A percentile compares a stretch with the other conserved stretches of the same genome.
Conservation (phyloP, 2,113 vertebrate genomes). For the Zapus hudsonius region DNA sequence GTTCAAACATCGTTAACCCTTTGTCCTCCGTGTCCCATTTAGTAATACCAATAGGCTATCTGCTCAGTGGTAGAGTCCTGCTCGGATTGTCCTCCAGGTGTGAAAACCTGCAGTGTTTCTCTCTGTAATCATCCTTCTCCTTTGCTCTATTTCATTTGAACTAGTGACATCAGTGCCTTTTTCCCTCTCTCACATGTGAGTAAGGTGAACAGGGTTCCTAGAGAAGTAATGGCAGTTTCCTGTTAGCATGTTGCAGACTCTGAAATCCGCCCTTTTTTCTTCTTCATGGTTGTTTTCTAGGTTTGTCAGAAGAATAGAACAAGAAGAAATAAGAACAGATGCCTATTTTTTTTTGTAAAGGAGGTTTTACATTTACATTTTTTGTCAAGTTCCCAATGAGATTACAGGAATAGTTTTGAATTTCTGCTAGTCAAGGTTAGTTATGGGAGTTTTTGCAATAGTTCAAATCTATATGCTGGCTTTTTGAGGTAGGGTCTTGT, state of each 20-base stretch:
- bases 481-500: too few species aligned
- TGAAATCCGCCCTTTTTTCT: not conserved
- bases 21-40: too few species aligned
- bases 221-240: not conserved
- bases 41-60: too few species aligned
- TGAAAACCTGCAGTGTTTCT: not conserved
- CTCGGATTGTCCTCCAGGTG: not conserved
- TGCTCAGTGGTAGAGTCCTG: not conserved
- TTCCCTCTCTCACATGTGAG: not conserved
- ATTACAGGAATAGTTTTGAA: not conserved
- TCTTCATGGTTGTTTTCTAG: not conserved
- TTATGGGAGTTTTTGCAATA: not conserved
- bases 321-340: not conserved
- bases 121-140: not conserved
- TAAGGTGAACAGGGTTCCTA: not conserved
- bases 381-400: not conserved
- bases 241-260: not conserved
- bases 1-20: too few species aligned
- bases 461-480: too few species aligned
- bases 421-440: not conserved
- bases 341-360: constrained; percentile 17
- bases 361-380: not conserved
- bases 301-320: not conserved
- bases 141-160: not conserved
- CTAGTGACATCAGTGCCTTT: not conserved